Percentiles rank a stretch among this genome's conserved stretches.
Evolutionary conservation across 2,888 invertebrate genomes (phyloP).

Genomic region (Volucella inanis): DNA sequence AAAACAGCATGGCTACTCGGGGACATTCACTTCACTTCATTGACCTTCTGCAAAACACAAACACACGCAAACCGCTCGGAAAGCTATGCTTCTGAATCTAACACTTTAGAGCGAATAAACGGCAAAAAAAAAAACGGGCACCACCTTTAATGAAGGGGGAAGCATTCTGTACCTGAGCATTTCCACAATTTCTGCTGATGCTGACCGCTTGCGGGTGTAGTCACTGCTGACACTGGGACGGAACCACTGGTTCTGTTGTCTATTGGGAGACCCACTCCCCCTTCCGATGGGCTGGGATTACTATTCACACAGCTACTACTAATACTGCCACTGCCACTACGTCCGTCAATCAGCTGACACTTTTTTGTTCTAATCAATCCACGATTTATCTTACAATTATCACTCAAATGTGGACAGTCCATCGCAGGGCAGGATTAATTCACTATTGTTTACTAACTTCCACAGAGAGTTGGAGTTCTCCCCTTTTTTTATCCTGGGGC

Average conservation of each 20-base stretch:
- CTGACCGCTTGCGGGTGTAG: slow-evolving; percentile 45
- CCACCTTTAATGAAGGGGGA: not conserved
- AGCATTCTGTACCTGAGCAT: slow-evolving; percentile 76
- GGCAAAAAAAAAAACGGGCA: not conserved
- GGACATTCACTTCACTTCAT: slow-evolving; percentile 23
- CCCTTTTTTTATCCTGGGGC: too few species aligned
- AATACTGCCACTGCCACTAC: slow-evolving; percentile 83
- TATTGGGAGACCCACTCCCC: slow-evolving; percentile 35
- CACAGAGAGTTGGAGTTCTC: not conserved
- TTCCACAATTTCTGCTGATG: slow-evolving; percentile 76
- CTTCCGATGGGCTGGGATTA: slow-evolving; percentile 83
- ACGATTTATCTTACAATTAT: slow-evolving; percentile 86
- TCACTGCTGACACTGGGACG: slow-evolving; percentile 76
- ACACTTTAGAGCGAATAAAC: too few species aligned
- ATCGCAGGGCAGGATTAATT: slow-evolving; percentile 81
- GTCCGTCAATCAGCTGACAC: slow-evolving; percentile 84
- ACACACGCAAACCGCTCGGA: not conserved
- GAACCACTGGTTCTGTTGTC: slow-evolving; percentile 76
- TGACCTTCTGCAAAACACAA: slow-evolving; percentile 58
- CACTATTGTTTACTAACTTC: not conserved
- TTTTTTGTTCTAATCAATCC: slow-evolving; percentile 83
- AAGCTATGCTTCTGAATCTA: too few species aligned
- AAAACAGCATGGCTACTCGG: slow-evolving; percentile 16
- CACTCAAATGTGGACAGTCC: slow-evolving; percentile 88
- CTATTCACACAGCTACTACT: slow-evolving; percentile 79